A percentile compares a stretch with the other conserved stretches of the same genome.
Evolutionary conservation across 2,797 vertebrate species (phyloP).

Genomic region (Onychomys torridus): DNA sequence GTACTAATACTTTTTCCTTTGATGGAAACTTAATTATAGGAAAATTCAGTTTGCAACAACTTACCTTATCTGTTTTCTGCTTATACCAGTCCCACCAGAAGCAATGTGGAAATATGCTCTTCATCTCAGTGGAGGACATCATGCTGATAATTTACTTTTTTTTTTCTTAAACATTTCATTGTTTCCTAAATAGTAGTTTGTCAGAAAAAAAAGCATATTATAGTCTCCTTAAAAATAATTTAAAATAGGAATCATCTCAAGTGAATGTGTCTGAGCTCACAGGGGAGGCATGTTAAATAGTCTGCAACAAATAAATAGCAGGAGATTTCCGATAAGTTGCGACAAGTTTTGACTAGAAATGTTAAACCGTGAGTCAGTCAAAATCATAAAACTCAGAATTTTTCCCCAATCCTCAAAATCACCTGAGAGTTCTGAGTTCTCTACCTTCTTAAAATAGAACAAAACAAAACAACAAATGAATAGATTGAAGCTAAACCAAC

Average conservation of each 20-base stretch:
- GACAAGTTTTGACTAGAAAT: constrained; percentile 35
- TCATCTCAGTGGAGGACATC: constrained; percentile 46
- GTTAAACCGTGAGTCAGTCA: not conserved
- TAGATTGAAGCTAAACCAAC: not conserved
- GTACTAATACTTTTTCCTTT: constrained; percentile 63
- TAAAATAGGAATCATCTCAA: constrained; percentile 52
- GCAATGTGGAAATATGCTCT: constrained; percentile 53
- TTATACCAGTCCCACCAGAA: constrained; percentile 12
- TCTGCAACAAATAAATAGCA: constrained; percentile 41
- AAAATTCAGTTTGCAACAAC: constrained; percentile 39
- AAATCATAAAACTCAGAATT: constrained; percentile 34
- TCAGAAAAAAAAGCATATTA: constrained; percentile 46
- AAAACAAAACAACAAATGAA: not conserved
- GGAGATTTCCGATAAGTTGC: not conserved
- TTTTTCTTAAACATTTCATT: constrained; percentile 25
- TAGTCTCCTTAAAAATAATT: constrained; percentile 71
- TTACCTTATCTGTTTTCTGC: constrained; percentile 5
- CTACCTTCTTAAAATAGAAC: not conserved
- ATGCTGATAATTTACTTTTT: constrained; percentile 35
- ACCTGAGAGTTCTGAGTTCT: not conserved
- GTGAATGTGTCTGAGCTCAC: constrained; percentile 54
- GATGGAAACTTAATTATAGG: constrained; percentile 54
- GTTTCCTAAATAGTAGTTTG: constrained; percentile 64
- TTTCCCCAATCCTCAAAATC: not conserved
- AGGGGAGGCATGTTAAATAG: constrained; percentile 23